Conservation (phyloP, 2,797 vertebrate genomes). For the Phataginus tetradactyla region DNA sequence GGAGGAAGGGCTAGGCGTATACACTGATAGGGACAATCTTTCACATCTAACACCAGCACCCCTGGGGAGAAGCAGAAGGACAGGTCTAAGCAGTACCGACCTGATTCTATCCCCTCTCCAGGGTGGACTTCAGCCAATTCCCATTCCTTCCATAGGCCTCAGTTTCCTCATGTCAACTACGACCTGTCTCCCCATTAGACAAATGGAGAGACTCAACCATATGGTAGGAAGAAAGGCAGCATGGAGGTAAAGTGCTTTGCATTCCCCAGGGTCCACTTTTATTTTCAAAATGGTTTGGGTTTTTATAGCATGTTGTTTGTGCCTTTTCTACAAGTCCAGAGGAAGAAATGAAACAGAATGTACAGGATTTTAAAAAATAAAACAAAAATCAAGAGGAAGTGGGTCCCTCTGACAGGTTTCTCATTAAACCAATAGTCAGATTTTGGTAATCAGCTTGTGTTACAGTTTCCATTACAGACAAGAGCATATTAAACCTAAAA, state of each 20-base stretch:
- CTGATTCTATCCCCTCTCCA: neutral
- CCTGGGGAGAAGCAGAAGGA: neutral
- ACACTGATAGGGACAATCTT: too few species aligned
- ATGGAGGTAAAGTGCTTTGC: neutral
- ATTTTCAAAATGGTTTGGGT: constrained; percentile 39
- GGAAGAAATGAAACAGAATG: constrained; percentile 69
- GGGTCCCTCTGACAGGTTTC: constrained; percentile 56
- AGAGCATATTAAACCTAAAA: neutral
- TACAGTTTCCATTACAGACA: constrained; percentile 48
- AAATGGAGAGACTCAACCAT: neutral
- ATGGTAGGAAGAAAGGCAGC: neutral
- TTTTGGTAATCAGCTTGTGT: constrained; percentile 38
- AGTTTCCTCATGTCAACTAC: neutral
- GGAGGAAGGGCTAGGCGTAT: neutral
- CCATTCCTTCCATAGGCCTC: accelerated
- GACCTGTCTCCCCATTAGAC: neutral
- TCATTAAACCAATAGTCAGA: constrained; percentile 52
- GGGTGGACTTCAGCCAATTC: accelerated
- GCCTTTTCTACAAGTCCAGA: constrained; percentile 57
- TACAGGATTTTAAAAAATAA: constrained; percentile 66
- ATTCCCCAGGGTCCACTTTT: neutral
- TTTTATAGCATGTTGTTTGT: neutral
- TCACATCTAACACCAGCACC: too few species aligned
- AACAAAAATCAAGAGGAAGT: constrained; percentile 71
- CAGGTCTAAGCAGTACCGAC: neutral